Evolutionary conservation across 2,888 invertebrate species (phyloP), one percentile per base, ranked within the genome.

Genomic region (Oscheius sp.): DNA sequence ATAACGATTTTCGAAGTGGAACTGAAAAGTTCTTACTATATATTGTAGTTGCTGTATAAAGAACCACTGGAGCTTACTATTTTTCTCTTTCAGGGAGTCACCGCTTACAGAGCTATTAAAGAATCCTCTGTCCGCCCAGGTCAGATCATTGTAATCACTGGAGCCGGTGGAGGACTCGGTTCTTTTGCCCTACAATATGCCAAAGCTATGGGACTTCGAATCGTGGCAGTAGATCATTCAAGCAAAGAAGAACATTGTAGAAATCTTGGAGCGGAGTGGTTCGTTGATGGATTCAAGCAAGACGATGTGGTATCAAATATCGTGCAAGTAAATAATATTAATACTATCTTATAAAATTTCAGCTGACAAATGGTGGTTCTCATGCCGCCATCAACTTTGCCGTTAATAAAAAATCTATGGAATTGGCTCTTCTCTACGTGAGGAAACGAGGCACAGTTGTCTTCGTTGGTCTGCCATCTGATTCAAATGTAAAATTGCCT

Each of bases 161-260:
- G 79, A 57, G 79, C 79, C 30, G 79, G 75, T 38, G 79, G 79
- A 59, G 79, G 79, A 50, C 71, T 78, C 12, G 79, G 79, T 36
- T 72, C 75, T 3, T 59, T 78, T 28, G 73, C 67, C 32, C 75
- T 78, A 32, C 79, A 78, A 51, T 78, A 77, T 47, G 79, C 79
- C 3, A 67, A 68, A 32, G 79, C 78, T 22, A 78, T 78, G 78
- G 78, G 77, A 50, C 67, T 77, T 63, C 49, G 77, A 57, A 71
- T 74, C 9, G 49, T 78, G 17, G 78, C 78, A 9, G 75, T 78
- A 51, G 78, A 78, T 64, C 67, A 70, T 28, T 17, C 50, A 2
- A 71, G 70, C 59, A 73, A 75, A 36, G 71, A 73, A 20, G 41
- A 49, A n/a, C 73, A 71, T 33, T 75, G 75, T 61, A 66, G 64